Conservation (phyloP, 2,888 invertebrate genomes). For the Erebia aethiops region DNA sequence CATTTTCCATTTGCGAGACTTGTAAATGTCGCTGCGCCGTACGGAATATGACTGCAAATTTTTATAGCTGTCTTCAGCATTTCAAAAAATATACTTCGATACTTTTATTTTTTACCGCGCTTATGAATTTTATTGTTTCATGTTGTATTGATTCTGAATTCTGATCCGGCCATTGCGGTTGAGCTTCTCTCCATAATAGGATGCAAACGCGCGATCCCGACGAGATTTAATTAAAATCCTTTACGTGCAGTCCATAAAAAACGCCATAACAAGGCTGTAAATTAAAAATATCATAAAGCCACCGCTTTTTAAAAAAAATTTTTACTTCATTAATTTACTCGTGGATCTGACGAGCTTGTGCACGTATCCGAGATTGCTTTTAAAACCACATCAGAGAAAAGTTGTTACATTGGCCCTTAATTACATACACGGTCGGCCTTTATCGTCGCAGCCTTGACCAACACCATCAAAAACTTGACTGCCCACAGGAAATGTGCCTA, state of each 20-base stretch:
- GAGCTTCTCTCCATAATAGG: not conserved
- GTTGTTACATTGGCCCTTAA: slow-evolving; percentile 69
- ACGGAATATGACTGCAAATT: slow-evolving; percentile 10
- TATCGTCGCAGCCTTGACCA: slow-evolving; percentile 55
- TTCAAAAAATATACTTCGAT: not conserved
- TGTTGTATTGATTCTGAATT: not conserved
- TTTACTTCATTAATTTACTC: not conserved
- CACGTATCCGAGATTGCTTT: slow-evolving; percentile 55
- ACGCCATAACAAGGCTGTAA: not conserved
- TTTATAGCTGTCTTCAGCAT: slow-evolving; percentile 16
- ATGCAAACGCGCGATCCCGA: not conserved
- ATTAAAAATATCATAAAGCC: not conserved
- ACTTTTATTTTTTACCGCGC: slow-evolving; percentile 1
- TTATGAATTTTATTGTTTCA: not conserved
- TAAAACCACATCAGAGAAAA: slow-evolving; percentile 68
- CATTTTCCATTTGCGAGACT: slow-evolving; percentile 49
- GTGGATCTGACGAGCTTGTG: not conserved
- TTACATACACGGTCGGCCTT: slow-evolving; percentile 64
- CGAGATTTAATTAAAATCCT: not conserved
- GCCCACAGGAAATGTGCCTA: slow-evolving; percentile 50
- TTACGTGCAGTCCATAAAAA: not conserved
- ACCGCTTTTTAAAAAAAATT: not conserved
- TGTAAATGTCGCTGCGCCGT: slow-evolving; percentile 17
- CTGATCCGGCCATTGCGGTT: not conserved
- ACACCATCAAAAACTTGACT: slow-evolving; percentile 59